These are phyloP conservation scores for Pteromalus puparum DNA, from an alignment of 1,140 invertebrate genomes.

Conservation along the genomic window DNA sequence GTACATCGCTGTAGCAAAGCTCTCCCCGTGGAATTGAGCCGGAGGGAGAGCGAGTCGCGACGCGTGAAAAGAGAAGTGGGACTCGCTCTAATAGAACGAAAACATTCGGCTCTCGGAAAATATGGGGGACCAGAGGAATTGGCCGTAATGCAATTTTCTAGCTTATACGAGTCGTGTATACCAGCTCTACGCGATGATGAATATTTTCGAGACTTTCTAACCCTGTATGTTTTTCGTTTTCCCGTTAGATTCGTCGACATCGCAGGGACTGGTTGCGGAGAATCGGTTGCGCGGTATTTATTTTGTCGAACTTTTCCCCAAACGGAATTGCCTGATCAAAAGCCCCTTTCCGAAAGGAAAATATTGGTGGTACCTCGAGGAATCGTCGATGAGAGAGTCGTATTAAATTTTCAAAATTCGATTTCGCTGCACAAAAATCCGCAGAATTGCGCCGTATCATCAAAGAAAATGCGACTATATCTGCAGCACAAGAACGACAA, in stretches of 20 bases:
- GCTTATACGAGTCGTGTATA: too few species aligned
- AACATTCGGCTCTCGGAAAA: conserved; percentile 18
- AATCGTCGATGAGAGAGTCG: background rate
- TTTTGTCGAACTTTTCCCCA: background rate
- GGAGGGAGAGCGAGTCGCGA: background rate
- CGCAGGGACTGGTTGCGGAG: background rate
- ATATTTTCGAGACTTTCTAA: background rate
- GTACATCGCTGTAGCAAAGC: background rate
- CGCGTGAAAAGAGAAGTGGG: conserved; percentile 37
- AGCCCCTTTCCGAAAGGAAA: background rate
- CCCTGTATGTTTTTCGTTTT: background rate
- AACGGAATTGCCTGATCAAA: background rate
- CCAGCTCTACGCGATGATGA: background rate
- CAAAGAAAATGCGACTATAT: too few species aligned
- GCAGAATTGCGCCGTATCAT: too few species aligned
- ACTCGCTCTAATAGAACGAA: conserved; percentile 31
- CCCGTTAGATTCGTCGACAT: too few species aligned
- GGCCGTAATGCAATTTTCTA: background rate
- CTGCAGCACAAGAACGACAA: background rate
- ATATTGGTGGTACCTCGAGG: background rate
- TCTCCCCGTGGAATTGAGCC: conserved; percentile 2
- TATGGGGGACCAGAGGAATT: background rate
- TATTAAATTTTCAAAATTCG: background rate
- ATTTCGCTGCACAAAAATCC: too few species aligned
- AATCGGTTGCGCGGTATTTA: background rate